A percentile compares a stretch with the other conserved stretches of the same genome.
Evolutionary conservation across 2,888 invertebrate genomes (phyloP).

Genomic region (Zootermopsis nevadensis): DNA sequence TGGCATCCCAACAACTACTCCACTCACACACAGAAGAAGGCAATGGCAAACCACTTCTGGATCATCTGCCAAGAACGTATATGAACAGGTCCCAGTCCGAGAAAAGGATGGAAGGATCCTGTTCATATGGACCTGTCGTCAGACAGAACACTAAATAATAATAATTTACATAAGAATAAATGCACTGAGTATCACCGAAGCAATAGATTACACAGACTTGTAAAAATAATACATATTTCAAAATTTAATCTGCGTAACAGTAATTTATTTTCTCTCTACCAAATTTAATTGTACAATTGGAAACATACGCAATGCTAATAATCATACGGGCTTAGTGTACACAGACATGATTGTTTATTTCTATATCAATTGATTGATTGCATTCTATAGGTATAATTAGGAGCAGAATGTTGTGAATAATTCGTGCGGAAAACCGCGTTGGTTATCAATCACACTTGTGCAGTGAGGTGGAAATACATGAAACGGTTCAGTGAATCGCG

Average conservation of each 20-base stretch:
- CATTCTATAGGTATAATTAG: constrained; percentile 52
- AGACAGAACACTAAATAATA: no score
- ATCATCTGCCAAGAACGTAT: no score
- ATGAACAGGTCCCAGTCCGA: no score
- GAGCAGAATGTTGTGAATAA: constrained; percentile 48
- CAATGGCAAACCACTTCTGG: no score
- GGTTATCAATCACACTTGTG: constrained; percentile 50
- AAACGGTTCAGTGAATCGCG: constrained; percentile 49
- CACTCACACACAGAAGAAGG: no score
- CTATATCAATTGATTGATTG: constrained; percentile 52
- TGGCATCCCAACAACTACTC: no score
- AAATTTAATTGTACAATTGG: neutral
- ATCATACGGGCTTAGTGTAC: neutral
- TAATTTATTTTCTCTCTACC: neutral
- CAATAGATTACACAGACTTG: neutral
- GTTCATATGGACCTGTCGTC: no score
- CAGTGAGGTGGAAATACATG: constrained; percentile 42
- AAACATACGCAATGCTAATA: constrained; percentile 4
- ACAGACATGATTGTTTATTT: constrained; percentile 39
- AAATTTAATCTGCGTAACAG: constrained; percentile 18
- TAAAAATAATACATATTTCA: neutral
- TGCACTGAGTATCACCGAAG: neutral
- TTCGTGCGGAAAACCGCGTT: constrained; percentile 42
- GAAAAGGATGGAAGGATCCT: no score
- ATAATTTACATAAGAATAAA: no score